phyloP scores from a whole-genome alignment of 2,888 invertebrate genomes.

The Lasioglossum morio region DNA sequence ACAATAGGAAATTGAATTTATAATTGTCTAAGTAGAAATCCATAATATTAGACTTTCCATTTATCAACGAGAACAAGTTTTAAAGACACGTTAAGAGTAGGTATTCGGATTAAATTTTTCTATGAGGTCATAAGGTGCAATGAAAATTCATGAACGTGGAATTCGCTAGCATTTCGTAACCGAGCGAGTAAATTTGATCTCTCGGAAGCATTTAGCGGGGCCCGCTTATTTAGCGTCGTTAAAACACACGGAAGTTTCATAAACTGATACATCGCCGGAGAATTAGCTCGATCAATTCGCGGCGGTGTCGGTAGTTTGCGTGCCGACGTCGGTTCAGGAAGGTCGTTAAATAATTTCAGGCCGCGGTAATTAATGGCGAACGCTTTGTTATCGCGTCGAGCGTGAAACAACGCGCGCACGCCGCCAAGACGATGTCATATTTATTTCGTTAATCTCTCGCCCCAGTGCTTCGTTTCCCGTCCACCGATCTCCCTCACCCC shows the following conservation, averaged over 20 bases:
- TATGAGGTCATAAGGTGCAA: not conserved
- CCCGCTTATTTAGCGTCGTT: conserved; percentile 12
- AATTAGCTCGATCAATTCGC: conserved; percentile 53
- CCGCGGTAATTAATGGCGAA: conserved; percentile 59
- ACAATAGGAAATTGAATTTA: not conserved
- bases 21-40: not conserved
- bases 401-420: conserved; percentile 60
- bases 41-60: no score
- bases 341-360: conserved; percentile 65
- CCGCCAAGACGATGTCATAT: conserved; percentile 58
- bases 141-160: not conserved
- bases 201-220: conserved; percentile 15
- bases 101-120: not conserved
- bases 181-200: conserved; percentile 9
- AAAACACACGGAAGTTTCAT: conserved; percentile 38
- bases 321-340: conserved; percentile 43
- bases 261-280: conserved; percentile 41
- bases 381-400: conserved; percentile 64
- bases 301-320: conserved; percentile 45
- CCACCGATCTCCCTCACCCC: not conserved
- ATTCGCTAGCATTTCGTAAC: not conserved
- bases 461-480: conserved; percentile 35
- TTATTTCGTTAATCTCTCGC: conserved; percentile 60
- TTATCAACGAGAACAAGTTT: not conserved
- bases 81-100: not conserved